Base-by-base conservation (phyloP, 2,113 vertebrate genomes). In the Ciconia maguari region DNA sequence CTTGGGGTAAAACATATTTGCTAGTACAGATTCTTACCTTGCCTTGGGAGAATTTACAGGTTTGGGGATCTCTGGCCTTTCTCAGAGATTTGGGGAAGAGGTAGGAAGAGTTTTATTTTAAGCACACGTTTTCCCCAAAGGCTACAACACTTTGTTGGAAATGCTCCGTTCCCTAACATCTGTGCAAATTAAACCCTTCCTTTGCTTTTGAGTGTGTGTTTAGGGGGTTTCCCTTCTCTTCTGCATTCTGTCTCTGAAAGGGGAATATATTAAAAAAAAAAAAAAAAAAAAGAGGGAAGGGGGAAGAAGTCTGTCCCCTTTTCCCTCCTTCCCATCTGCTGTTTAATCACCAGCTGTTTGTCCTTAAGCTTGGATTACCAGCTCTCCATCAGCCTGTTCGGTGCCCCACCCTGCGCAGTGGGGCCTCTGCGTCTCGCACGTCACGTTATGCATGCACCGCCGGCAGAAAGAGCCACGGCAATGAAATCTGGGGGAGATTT, bases 321-420 rank as follows among this genome's bases (percentile, higher is more conserved):
- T 65, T 70, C 86, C 69, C 77, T 85, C 77, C 89, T 48, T 72
- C 87, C 96, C 94, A 95, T 95, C 95, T 96, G 97, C 29, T 89
- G 83, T 91, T 87, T 78, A 41, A 87, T 93, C 94, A 16, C 88
- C 95, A 96, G 95, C 94, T 96, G 95, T 74, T 83, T 68, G 86
- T 92, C 87, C 94, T 84, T 91, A 65, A 93, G 70, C 84, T 55
- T 44, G 91, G 87, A 94, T 95, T 94, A 36, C 89, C 38, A 30
- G 77, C 92, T 64, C 89, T 89, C 51, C 52, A 34, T 32, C 81
- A 64, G 86, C 64, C 74, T 9, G 49, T 7, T 44, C 2, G 0
- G 29, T 11, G 7, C 54, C 6, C 3, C 44, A 2, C 30, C 38
- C 48, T 0, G 26, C 2, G 46, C 83, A 7, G 48, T 0, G 2